These are phyloP conservation scores for Fragum whitleyi DNA, from an alignment of 2,888 invertebrate species.

Conservation along the genomic window DNA sequence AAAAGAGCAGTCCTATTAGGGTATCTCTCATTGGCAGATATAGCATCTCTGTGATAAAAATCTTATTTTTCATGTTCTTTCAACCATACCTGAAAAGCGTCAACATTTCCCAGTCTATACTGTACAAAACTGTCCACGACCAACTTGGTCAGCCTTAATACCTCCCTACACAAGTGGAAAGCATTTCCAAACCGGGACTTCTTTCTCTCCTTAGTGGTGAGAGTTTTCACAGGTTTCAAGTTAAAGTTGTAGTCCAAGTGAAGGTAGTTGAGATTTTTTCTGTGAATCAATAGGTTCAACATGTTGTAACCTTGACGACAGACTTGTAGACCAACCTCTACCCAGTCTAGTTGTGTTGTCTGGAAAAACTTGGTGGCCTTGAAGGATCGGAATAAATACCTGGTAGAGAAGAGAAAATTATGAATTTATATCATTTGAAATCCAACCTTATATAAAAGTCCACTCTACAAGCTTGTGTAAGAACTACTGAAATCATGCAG, in stretches of 20 bases:
- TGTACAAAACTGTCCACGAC: conserved; percentile 99
- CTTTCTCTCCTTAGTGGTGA: conserved; percentile 99
- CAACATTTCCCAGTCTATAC: conserved; percentile 99
- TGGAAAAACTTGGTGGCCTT: conserved; percentile 99
- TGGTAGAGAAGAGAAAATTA: too few species aligned
- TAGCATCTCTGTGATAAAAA: too few species aligned
- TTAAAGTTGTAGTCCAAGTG: conserved; percentile 99
- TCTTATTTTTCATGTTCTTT: too few species aligned
- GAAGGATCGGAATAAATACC: conserved; percentile 98
- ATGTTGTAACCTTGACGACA: conserved; percentile 99
- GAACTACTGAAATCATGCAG: too few species aligned
- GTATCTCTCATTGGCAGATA: too few species aligned
- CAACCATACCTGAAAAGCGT: conserved; percentile 91
- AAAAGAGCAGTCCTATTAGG: too few species aligned
- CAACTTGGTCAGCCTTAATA: conserved; percentile 98
- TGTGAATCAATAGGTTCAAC: conserved; percentile 98
- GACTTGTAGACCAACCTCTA: conserved; percentile 98
- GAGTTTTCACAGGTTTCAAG: conserved; percentile 99
- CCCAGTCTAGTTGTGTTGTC: conserved; percentile 99
- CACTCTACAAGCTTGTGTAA: too few species aligned
- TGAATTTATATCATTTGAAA: too few species aligned
- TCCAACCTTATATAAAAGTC: too few species aligned
- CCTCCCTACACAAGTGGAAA: conserved; percentile 99
- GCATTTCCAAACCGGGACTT: conserved; percentile 93
- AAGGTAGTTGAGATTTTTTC: conserved; percentile 99